phyloP scores from a whole-genome alignment of 2,797 vertebrate genomes.

The Cossypha caffra region DNA sequence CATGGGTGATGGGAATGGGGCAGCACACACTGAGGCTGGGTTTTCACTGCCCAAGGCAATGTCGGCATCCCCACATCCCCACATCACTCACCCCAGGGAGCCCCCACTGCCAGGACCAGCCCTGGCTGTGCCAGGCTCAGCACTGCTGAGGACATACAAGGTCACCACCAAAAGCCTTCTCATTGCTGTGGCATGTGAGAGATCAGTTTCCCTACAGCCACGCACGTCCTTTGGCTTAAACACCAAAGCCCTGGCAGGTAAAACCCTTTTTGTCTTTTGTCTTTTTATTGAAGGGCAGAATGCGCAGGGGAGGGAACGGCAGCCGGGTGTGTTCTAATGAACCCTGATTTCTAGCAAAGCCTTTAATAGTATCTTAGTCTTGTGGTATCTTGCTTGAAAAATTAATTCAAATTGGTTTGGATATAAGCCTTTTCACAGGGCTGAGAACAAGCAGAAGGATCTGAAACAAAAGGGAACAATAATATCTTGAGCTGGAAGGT shows the following conservation, averaged over 20 bases:
- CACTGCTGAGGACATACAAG: not conserved
- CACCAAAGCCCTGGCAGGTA: constrained; percentile 12
- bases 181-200: not conserved
- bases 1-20: rapidly evolving
- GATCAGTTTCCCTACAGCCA: not conserved
- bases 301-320: not conserved
- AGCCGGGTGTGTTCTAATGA: constrained; percentile 25
- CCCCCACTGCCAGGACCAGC: rapidly evolving
- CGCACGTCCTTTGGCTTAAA: not conserved
- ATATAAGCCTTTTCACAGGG: constrained; percentile 34
- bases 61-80: not conserved
- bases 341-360: constrained; percentile 59
- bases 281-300: constrained; percentile 35
- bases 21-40: rapidly evolving
- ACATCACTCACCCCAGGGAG: not conserved
- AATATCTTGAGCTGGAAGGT: constrained; percentile 33
- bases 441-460: constrained; percentile 35
- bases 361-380: constrained; percentile 14
- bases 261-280: not conserved
- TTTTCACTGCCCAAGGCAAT: not conserved
- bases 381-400: constrained; percentile 53
- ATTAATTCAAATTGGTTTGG: constrained; percentile 59
- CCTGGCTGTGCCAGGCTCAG: not conserved
- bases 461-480: constrained; percentile 60
- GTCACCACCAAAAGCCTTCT: not conserved